Evolutionary conservation across 2,113 vertebrate genomes (phyloP).

Genomic region (Lepus americanus): DNA sequence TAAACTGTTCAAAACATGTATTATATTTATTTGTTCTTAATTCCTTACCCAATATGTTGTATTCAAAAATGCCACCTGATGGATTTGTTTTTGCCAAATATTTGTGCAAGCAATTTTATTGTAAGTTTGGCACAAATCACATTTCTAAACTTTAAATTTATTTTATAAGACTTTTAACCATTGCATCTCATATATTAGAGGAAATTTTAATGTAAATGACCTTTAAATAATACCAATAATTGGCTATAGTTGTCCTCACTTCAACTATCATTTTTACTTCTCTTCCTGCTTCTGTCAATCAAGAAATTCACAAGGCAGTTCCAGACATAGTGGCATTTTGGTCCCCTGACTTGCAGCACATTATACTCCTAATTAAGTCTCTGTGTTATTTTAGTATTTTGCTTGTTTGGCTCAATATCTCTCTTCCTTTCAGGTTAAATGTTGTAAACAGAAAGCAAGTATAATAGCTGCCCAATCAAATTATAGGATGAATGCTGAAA

Average conservation of each 20-base stretch:
- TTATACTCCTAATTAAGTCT: slow-evolving; percentile 82
- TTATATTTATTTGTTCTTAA: slow-evolving; percentile 24
- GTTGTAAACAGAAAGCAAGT: slow-evolving; percentile 79
- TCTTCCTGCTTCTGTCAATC: slow-evolving; percentile 72
- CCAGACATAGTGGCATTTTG: slow-evolving; percentile 75
- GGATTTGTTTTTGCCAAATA: not conserved
- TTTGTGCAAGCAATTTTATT: slow-evolving; percentile 27
- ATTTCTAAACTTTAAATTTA: slow-evolving; percentile 32
- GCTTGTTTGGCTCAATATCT: slow-evolving; percentile 77
- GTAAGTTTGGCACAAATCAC: not conserved
- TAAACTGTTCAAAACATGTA: slow-evolving; percentile 6
- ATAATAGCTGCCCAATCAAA: slow-evolving; percentile 81
- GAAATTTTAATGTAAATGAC: slow-evolving; percentile 64
- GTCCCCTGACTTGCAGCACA: slow-evolving; percentile 65
- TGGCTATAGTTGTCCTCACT: slow-evolving; percentile 60
- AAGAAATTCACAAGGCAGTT: slow-evolving; percentile 66
- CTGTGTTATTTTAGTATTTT: slow-evolving; percentile 82
- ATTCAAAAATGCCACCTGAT: slow-evolving; percentile 32
- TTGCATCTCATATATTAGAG: slow-evolving; percentile 25
- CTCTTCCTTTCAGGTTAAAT: slow-evolving; percentile 80
- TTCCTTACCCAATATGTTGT: not conserved
- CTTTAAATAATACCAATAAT: slow-evolving; percentile 65
- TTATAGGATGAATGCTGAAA: slow-evolving; percentile 81
- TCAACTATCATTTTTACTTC: slow-evolving; percentile 60
- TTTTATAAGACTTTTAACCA: slow-evolving; percentile 46